phyloP scores from a whole-genome alignment of 2,797 vertebrate species.

The Gymnoscopelus braueri region DNA sequence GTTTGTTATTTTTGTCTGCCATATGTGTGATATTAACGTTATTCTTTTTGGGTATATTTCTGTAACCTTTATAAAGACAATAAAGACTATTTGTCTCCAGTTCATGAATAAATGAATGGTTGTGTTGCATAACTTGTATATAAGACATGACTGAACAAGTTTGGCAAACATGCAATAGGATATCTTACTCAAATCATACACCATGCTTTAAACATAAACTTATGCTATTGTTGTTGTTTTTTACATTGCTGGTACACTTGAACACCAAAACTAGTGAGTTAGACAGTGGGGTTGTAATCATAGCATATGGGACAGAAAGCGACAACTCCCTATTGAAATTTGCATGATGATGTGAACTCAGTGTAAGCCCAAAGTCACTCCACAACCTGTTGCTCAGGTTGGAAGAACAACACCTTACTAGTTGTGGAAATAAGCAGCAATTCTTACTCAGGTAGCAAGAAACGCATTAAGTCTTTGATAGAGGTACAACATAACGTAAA shows the following conservation, averaged over 20 bases:
- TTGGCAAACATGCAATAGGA: background rate
- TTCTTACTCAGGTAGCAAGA: background rate
- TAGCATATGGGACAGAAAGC: background rate
- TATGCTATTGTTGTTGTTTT: too few relatives aligned
- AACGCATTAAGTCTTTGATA: background rate
- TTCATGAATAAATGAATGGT: background rate
- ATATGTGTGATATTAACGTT: conserved; percentile 53
- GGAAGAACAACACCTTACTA: background rate
- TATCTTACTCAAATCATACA: background rate
- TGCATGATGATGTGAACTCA: background rate
- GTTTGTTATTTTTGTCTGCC: conserved; percentile 31
- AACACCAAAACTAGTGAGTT: too few relatives aligned
- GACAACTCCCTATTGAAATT: background rate
- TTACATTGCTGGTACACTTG: too few relatives aligned
- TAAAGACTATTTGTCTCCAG: conserved; percentile 55
- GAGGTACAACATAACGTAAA: background rate
- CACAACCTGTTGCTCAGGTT: background rate
- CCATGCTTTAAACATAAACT: background rate
- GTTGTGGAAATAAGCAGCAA: background rate
- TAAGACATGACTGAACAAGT: conserved; percentile 18
- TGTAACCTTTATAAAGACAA: conserved; percentile 64
- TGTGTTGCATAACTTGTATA: background rate
- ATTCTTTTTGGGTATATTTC: conserved; percentile 39
- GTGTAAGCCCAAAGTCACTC: background rate
- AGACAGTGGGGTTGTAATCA: too few relatives aligned